Percentiles rank a stretch among this genome's conserved stretches.
Conservation (phyloP, 2,888 invertebrate species). For the Pilophorus perplexus region DNA sequence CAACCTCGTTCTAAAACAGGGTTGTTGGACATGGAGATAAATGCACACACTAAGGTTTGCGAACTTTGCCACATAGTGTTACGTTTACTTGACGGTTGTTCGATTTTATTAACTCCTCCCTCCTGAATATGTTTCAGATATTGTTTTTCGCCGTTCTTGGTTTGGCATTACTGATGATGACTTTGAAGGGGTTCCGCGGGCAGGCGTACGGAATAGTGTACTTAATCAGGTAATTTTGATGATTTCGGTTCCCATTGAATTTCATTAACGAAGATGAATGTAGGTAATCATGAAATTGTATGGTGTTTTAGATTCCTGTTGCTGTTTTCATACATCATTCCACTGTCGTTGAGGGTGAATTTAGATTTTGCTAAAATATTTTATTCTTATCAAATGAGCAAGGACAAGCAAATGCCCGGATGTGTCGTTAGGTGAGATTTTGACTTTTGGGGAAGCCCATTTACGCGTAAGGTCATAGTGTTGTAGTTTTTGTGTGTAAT, state of each 20-base stretch:
- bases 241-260: not conserved
- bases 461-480: no score
- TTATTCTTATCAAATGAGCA: slow-evolving; percentile 94
- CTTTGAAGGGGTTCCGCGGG: slow-evolving; percentile 91
- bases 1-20: slow-evolving; percentile 95
- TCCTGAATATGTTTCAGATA: slow-evolving; percentile 56
- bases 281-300: no score
- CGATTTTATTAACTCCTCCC: not conserved
- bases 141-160: slow-evolving; percentile 88
- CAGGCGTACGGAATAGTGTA: slow-evolving; percentile 71
- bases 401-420: slow-evolving; percentile 87
- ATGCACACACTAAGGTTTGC: slow-evolving; percentile 86
- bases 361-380: slow-evolving; percentile 98
- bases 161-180: slow-evolving; percentile 92
- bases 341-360: slow-evolving; percentile 97
- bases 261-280: not conserved
- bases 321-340: slow-evolving; percentile 98
- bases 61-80: not conserved
- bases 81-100: not conserved
- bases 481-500: no score
- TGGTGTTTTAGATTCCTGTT: slow-evolving; percentile 77
- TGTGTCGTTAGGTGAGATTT: slow-evolving; percentile 75
- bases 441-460: no score
- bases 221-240: slow-evolving; percentile 14
- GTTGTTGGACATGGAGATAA: slow-evolving; percentile 92